phyloP scores from a whole-genome alignment of 2,113 vertebrate genomes.

The Apaloderma vittatum region DNA sequence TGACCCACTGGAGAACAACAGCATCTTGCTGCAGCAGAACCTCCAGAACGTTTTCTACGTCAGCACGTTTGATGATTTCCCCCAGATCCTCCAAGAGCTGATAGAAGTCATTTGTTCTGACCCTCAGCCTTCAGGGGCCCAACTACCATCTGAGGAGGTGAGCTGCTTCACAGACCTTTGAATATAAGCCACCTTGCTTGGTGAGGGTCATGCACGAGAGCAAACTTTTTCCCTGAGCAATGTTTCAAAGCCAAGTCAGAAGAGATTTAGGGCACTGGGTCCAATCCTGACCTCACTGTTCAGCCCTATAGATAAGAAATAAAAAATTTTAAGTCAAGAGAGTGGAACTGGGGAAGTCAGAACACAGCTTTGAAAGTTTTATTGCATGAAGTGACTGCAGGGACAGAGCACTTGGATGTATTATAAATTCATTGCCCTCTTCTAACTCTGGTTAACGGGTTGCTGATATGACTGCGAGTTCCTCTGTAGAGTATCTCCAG shows the following conservation, averaged over 20 bases:
- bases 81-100: constrained; percentile 85
- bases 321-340: background rate
- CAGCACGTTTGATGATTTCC: constrained; percentile 85
- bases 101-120: constrained; percentile 84
- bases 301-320: background rate
- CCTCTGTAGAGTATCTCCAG: background rate
- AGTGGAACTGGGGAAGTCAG: background rate
- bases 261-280: fast-evolving
- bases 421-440: background rate
- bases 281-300: background rate
- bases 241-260: background rate
- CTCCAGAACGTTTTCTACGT: constrained; percentile 85
- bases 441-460: background rate
- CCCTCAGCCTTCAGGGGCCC: background rate
- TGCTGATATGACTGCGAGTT: background rate
- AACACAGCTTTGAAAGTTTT: background rate
- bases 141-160: constrained; percentile 2
- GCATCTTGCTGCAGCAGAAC: constrained; percentile 79
- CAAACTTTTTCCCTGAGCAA: background rate
- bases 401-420: background rate
- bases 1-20: constrained; percentile 82
- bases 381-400: background rate
- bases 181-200: background rate
- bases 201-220: background rate
- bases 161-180: background rate